Evolutionary conservation across 2,888 invertebrate species (phyloP), one percentile per base, ranked within the genome.

Genomic region (Aporophyla nigra): DNA sequence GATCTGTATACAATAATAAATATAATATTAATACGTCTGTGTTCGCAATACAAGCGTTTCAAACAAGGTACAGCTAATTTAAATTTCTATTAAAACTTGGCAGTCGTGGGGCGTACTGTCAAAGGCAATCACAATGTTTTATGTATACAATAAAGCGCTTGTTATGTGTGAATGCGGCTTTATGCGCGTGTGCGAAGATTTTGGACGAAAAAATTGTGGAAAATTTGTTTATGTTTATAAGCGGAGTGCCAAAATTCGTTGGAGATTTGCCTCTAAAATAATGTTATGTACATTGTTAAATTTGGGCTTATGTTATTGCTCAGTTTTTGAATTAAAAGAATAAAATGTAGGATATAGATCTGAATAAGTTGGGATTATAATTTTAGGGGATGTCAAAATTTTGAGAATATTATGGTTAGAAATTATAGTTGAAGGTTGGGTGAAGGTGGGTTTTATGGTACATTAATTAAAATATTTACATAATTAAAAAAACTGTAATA

Each of bases 11-110:
- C 49, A 66, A 82, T 74, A 85, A 80, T 80, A 85, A 78, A 87
- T 87, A 86, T 78, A 86, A 81, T 87, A 88, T 87, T 81, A 87
- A 89, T 87, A 82, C 79, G 79, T 82, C 81, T 87, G 77, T 75
- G 71, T 72, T 81, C 85, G 86, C 89, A 88, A 88, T 90, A 86
- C 87, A 83, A 84, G 87, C 90, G 89, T 90, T 90, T 88, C 82
- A 84, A 89, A 91, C 92, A 89, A 90, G 90, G 81, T 84, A 69
- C 71, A 91, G 92, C 93, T 94, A 94, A 96, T 96, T 95, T 95
- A 96, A 96, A 96, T 95, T 95, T 96, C 95, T 96, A 96, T 96
- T 95, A 96, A 95, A 96, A 96, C 95, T 96, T 96, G 89, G 90
- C 88, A 92, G 90, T 90, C 90, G 90, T 89, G 89, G 87, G 88